Evolutionary conservation across 1,140 invertebrate species (phyloP), one percentile per base, ranked within the genome.

Genomic region (Propsilocerus akamusi): DNA sequence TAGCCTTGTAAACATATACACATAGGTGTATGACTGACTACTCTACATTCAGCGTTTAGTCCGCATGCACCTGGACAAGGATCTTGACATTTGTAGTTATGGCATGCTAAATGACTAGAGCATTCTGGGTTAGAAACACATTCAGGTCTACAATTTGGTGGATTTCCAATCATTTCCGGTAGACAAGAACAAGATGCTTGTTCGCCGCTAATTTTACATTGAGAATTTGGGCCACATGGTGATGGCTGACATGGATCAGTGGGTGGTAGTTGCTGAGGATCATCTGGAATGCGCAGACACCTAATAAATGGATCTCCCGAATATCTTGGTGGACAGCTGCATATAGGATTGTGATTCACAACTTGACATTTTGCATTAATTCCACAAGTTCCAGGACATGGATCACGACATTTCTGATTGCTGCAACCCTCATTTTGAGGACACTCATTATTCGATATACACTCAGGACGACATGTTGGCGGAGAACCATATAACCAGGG

Each of bases 121-220:
- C 85, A 88, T 55, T 88, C 84, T 3, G 73, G 74, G 60, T 79
- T 83, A 4, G 74, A 71, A n/a, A 76, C 70, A 59, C 81, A 85
- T 68, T 85, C 81, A 4, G 82, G 78, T 52, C 74, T 68, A 58
- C 83, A 57, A 56, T 69, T 70, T 10, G 74, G 68, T 26, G 73
- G 73, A 10, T 57, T 62, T 47, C 74, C 74, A 26, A 73, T 60
- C 57, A 74, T 28, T 47, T 65, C 68, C 17, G 66, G 60, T 17
- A 73, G 56, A 55, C 77, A 80, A 22, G 73, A 73, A 56, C 77
- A 80, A 0, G 76, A 74, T 7, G 77, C 61, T 25, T 68, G 65
- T 46, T 74, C 67, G 47, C 72, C 72, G 4, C 68, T 57, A 26
- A 70, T 68, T 53, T 68, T 68, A 58, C 83, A 87, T 58, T 78